A percentile compares a stretch with the other conserved stretches of the same genome.
These are phyloP conservation scores for Apoderus coryli DNA, from an alignment of 2,888 invertebrate species.

Conservation along the genomic window DNA sequence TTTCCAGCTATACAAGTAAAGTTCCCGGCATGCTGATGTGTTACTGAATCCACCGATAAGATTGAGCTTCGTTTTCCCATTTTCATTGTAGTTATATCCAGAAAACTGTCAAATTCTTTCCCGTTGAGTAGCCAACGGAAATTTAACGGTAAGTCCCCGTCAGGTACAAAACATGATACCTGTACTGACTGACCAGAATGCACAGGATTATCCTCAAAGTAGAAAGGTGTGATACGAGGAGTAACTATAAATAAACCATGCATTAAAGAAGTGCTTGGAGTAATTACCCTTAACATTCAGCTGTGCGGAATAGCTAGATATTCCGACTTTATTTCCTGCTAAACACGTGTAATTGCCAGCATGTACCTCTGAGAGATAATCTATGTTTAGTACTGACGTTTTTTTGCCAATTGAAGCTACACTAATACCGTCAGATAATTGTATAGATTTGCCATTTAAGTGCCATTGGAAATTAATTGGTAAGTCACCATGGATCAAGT, in stretches of 20 bases:
- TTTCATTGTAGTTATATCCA: slow-evolving; percentile 29
- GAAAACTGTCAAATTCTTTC: slow-evolving; percentile 23
- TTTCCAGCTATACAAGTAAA: slow-evolving; percentile 55
- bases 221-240: slow-evolving; percentile 49
- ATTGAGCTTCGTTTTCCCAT: slow-evolving; percentile 36
- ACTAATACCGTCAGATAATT: slow-evolving; percentile 32
- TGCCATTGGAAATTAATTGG: slow-evolving; percentile 69
- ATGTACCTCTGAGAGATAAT: slow-evolving; percentile 37
- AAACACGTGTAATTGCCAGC: slow-evolving; percentile 43
- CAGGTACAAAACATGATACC: slow-evolving; percentile 44
- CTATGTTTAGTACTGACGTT: slow-evolving; percentile 48
- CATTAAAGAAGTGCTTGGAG: neutral
- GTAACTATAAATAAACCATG: slow-evolving; percentile 36
- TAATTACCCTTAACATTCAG: slow-evolving; percentile 40
- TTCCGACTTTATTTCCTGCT: slow-evolving; percentile 39
- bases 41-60: slow-evolving; percentile 49
- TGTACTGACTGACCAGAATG: slow-evolving; percentile 46
- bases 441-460: slow-evolving; percentile 45
- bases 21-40: slow-evolving; percentile 53
- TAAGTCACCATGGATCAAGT: slow-evolving; percentile 56
- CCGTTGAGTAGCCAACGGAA: slow-evolving; percentile 47
- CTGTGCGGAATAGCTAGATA: slow-evolving; percentile 34
- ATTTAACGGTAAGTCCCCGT: slow-evolving; percentile 48
- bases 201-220: slow-evolving; percentile 47
- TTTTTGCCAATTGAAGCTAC: slow-evolving; percentile 45